A percentile compares a stretch with the other conserved stretches of the same genome.
These are phyloP conservation scores for Dioctria rufipes DNA, from an alignment of 2,888 invertebrate genomes.

Conservation along the genomic window DNA sequence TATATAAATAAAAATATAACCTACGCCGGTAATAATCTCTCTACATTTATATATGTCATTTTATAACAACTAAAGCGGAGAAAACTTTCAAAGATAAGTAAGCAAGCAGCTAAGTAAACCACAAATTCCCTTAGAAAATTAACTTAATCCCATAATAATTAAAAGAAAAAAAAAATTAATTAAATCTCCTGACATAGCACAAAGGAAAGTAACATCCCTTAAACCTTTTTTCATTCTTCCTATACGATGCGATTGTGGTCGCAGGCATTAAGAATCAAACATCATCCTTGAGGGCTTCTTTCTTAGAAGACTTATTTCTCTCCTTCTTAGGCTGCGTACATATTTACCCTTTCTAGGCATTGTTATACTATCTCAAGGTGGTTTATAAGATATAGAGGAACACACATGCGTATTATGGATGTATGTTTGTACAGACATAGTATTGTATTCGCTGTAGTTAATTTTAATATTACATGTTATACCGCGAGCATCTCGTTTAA, in stretches of 20 bases:
- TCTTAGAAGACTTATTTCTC: constrained; percentile 26
- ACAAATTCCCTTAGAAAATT: background rate
- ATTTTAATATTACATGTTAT: constrained; percentile 36
- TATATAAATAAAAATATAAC: no score
- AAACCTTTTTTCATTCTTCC: constrained; percentile 25
- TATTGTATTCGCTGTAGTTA: constrained; percentile 7
- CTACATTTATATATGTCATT: no score
- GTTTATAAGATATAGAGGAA: background rate
- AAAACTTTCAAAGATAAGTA: no score
- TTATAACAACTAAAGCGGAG: no score
- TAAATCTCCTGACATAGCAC: constrained; percentile 22
- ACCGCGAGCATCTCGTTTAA: constrained; percentile 16
- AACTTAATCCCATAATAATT: constrained; percentile 17
- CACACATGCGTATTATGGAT: no score
- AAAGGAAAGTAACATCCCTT: constrained; percentile 42
- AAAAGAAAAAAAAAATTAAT: constrained; percentile 40
- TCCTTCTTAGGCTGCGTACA: constrained; percentile 9
- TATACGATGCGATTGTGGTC: constrained; percentile 37
- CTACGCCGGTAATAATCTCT: no score
- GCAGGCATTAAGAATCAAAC: constrained; percentile 19
- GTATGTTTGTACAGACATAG: background rate
- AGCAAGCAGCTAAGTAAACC: no score
- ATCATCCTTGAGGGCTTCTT: constrained; percentile 19
- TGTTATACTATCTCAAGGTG: constrained; percentile 47
- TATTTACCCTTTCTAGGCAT: constrained; percentile 44